Conservation (phyloP, 2,888 invertebrate species). For the Entomobrya multifasciata region DNA sequence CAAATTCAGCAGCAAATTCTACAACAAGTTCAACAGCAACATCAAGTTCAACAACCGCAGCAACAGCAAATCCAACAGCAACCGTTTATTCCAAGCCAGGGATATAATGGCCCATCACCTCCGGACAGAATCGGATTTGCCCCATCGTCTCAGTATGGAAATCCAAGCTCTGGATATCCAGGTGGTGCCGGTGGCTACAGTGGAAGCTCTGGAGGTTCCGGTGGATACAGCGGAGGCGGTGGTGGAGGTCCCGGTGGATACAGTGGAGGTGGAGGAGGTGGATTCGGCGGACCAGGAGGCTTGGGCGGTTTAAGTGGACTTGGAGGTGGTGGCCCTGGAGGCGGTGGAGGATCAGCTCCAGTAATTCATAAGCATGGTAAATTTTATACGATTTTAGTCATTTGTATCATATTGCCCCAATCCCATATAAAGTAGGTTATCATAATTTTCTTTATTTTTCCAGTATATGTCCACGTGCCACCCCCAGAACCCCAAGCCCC, state of each 20-base stretch:
- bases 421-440: too few species aligned
- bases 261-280: conserved; percentile 51
- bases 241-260: conserved; percentile 43
- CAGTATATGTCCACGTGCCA: conserved; percentile 92
- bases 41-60: conserved; percentile 13
- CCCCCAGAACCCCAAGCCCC: conserved; percentile 88
- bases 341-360: conserved; percentile 87
- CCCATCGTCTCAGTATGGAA: conserved; percentile 60
- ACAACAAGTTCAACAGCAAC: conserved; percentile 36
- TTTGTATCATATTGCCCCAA: too few species aligned
- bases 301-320: conserved; percentile 21
- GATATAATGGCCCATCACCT: conserved; percentile 54
- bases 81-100: conserved; percentile 48
- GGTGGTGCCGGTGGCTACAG: conserved; percentile 46
- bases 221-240: conserved; percentile 9
- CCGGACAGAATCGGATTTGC: conserved; percentile 66
- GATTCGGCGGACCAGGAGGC: too few species aligned
- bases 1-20: conserved; percentile 30
- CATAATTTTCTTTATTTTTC: too few species aligned
- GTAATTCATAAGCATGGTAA: conserved; percentile 84
- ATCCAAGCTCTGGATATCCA: conserved; percentile 47
- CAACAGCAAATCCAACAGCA: conserved; percentile 34
- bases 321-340: conserved; percentile 80
- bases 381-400: too few species aligned
- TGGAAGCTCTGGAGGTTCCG: conserved; percentile 54